Evolutionary conservation across 2,888 invertebrate genomes (phyloP).

Genomic region (Mesorhabditis belari): DNA sequence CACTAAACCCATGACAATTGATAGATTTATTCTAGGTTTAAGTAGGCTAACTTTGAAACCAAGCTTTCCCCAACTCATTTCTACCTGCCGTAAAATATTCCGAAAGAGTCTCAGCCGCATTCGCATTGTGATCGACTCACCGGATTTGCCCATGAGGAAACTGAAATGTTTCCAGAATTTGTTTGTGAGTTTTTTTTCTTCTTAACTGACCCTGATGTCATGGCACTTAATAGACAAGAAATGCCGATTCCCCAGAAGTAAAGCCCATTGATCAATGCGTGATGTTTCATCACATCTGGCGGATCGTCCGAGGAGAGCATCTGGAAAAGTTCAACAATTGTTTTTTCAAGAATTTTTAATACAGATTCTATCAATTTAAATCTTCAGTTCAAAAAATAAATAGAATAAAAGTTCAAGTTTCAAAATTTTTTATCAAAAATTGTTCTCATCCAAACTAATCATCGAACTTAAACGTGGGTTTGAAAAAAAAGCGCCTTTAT

Average conservation of each 20-base stretch:
- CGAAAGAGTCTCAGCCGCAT: slow-evolving; percentile 53
- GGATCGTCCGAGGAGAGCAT: slow-evolving; percentile 4
- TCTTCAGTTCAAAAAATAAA: no score
- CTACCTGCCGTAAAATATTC: slow-evolving; percentile 49
- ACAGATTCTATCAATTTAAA: not conserved
- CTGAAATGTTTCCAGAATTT: no score
- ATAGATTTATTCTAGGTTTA: no score
- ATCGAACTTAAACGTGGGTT: no score
- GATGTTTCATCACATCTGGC: slow-evolving; percentile 7
- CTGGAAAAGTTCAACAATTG: slow-evolving; percentile 1
- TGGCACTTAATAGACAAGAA: slow-evolving; percentile 9
- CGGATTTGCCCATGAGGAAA: slow-evolving; percentile 18
- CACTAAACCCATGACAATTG: no score
- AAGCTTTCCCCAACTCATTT: no score
- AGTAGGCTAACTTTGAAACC: no score
- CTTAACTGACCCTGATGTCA: slow-evolving; percentile 8
- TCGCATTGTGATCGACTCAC: slow-evolving; percentile 24
- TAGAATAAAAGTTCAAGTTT: no score
- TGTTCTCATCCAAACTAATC: no score
- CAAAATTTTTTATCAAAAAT: no score
- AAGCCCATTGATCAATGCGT: slow-evolving; percentile 9
- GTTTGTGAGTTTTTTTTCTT: not conserved
- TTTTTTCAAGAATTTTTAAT: not conserved
- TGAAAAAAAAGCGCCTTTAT: no score
- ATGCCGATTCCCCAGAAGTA: slow-evolving; percentile 14